Percentiles rank a stretch among this genome's conserved stretches.
phyloP scores from a whole-genome alignment of 2,888 invertebrate genomes.

The Drosophila birchii region DNA sequence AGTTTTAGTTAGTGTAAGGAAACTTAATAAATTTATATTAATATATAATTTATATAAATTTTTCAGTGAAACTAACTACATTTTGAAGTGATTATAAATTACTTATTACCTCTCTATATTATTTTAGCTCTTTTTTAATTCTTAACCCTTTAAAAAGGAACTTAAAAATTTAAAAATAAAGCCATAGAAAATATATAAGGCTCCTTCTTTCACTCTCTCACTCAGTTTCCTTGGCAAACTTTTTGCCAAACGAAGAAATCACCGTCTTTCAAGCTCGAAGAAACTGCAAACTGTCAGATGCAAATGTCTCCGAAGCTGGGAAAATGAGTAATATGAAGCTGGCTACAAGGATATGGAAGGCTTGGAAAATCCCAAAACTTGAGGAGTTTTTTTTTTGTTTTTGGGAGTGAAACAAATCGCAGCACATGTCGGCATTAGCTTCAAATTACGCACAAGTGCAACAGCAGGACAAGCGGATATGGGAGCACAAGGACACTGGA shows the following conservation, averaged over 20 bases:
- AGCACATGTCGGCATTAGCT: constrained; percentile 75
- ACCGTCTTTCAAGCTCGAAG: constrained; percentile 5
- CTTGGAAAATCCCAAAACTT: neutral
- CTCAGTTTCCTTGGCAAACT: constrained; percentile 1
- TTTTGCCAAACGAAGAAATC: neutral
- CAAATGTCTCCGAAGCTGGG: constrained; percentile 43
- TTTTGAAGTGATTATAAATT: neutral
- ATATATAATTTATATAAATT: too few species aligned
- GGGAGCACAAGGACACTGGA: constrained; percentile 35
- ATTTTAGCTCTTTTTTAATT: too few species aligned
- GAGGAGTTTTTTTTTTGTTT: constrained; percentile 3
- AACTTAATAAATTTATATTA: too few species aligned
- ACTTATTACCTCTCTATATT: too few species aligned
- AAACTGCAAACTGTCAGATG: constrained; percentile 32
- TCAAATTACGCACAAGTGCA: constrained; percentile 72
- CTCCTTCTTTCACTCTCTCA: neutral
- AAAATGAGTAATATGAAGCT: constrained; percentile 33
- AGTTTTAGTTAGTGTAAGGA: too few species aligned
- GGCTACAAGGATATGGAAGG: constrained; percentile 11
- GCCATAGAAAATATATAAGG: neutral
- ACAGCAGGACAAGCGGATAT: constrained; percentile 43
- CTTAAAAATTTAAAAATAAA: neutral
- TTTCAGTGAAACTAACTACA: too few species aligned
- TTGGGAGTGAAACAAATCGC: constrained; percentile 64
- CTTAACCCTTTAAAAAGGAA: neutral